These are phyloP conservation scores for Tyrannus savana DNA, from an alignment of 2,113 vertebrate genomes.

Conservation along the genomic window DNA sequence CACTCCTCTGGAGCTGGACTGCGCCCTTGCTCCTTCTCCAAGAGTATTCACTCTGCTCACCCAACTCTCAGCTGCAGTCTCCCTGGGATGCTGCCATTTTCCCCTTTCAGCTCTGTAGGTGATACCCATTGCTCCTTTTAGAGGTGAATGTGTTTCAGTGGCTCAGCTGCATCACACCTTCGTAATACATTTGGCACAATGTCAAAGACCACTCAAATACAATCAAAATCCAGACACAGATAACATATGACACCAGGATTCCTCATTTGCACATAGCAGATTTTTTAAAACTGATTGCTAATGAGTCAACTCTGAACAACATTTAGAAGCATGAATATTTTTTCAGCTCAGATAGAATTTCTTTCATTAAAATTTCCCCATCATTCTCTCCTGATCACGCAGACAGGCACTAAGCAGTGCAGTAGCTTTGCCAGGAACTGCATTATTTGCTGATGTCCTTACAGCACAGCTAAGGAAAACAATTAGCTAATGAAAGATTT, in stretches of 20 bases:
- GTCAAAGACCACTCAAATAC: neutral
- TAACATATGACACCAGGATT: neutral
- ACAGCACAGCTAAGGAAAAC: slow-evolving; percentile 13
- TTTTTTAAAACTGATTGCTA: neutral
- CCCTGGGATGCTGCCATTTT: neutral
- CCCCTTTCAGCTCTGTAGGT: neutral
- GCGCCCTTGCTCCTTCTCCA: neutral
- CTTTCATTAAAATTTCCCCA: neutral
- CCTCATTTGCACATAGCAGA: neutral
- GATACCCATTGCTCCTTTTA: neutral
- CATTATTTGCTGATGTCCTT: slow-evolving; percentile 3
- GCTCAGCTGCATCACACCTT: neutral
- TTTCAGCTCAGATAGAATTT: neutral
- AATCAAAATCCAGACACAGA: neutral
- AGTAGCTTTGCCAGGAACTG: neutral
- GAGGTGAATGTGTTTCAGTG: neutral
- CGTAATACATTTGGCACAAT: neutral
- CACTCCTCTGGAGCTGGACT: neutral
- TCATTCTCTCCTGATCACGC: neutral
- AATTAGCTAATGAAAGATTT: slow-evolving; percentile 45
- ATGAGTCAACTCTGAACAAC: neutral
- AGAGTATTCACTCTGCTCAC: neutral
- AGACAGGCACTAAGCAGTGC: neutral
- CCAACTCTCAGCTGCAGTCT: neutral
- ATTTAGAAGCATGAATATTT: neutral